Conservation (phyloP, 2,113 vertebrate species). For the Xiphophorus hellerii region DNA sequence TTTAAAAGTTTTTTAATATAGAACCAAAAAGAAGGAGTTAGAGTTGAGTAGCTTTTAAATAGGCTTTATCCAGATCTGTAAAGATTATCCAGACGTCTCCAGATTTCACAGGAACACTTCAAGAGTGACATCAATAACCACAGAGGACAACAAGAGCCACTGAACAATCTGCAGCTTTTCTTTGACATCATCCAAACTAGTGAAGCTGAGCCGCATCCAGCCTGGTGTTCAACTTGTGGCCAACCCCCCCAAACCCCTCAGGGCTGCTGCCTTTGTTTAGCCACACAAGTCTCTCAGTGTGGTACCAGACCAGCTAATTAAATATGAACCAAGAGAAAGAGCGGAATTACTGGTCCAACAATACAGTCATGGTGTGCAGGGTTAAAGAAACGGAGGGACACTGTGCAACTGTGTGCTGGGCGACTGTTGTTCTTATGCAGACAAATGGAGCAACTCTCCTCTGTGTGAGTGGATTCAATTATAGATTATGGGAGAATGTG, state of each 20-base stretch:
- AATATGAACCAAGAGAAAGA: constrained; percentile 41
- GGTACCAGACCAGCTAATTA: constrained; percentile 54
- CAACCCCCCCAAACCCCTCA: neutral
- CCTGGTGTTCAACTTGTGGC: constrained; percentile 27
- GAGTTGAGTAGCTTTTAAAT: too few species aligned
- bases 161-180: too few species aligned
- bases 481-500: constrained; percentile 72
- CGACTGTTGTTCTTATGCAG: constrained; percentile 13
- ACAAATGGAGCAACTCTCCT: constrained; percentile 47
- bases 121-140: neutral
- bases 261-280: constrained; percentile 18
- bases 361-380: constrained; percentile 18
- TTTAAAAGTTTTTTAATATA: too few species aligned
- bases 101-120: neutral
- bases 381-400: constrained; percentile 14
- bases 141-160: neutral
- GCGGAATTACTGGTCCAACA: constrained; percentile 53
- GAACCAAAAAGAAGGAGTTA: too few species aligned
- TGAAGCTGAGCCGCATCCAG: neutral
- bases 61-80: neutral
- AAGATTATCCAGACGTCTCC: neutral
- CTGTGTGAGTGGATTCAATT: constrained; percentile 76
- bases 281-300: constrained; percentile 34
- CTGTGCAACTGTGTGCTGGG: neutral
- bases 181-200: neutral